Evolutionary conservation across 2,797 vertebrate genomes (phyloP), one percentile per base, ranked within the genome.

Genomic region (Hemibagrus guttatus): DNA sequence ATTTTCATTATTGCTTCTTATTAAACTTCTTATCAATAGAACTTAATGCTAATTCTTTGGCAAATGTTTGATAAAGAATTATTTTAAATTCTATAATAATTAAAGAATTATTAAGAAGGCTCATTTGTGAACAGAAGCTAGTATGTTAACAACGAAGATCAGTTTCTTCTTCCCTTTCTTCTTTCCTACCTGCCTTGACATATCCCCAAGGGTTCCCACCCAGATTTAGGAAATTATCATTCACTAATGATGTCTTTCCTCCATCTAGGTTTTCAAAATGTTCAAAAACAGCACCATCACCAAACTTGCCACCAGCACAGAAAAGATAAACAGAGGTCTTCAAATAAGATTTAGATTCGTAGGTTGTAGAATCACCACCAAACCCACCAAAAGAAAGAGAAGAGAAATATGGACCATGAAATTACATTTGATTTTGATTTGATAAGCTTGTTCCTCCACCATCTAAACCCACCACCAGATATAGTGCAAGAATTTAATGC

Each of bases 381-480:
- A 42, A 61, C 35, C 35, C 21, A 46, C 14, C 59, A 63, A 23
- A 39, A 81, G 39, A 49, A 81, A 42, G 23, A 81, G 58, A 42
- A n/a, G 5, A 39, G 11, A 42, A 61, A 61, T 7, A 2, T 63
- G 42, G 61, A 61, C 35, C 12, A 56, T 56, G 28, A 8, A 54
- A 13, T 28, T 58, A 78, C 19, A 28, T 46, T 63, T 1, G 31
- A 81, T 80, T 46, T n/a, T 26, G 6, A 81, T 46, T 63, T 13
- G 6, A 26, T n/a, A n/a, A 42, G 23, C 19, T 39, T 61, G 31
- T 39, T 19, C 1, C 8, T 52, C 52, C 59, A 39, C 63, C 64
- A 72, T 31, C 64, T 85, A 86, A 79, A 72, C 63, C 87, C 76
- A 42, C 86, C 92, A 91, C 89, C 90, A 89, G 89, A 89, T 90